Base-by-base conservation (phyloP, 2,888 invertebrate species). In the Tryphoninae sp. region DNA sequence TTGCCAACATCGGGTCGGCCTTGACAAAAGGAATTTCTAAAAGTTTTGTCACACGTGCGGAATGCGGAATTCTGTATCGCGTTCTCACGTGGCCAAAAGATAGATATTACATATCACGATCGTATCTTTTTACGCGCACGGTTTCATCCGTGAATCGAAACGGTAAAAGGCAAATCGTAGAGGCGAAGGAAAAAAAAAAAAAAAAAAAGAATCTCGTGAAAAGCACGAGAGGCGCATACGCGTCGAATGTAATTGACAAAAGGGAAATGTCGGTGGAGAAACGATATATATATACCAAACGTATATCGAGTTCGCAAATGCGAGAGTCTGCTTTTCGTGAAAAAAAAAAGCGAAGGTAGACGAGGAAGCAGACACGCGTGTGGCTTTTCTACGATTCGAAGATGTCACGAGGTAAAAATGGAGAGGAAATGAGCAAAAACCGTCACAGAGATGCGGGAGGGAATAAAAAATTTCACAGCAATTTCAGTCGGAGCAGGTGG, bases 401-500 rank as follows among this genome's bases (percentile, higher is more conserved):
- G 62, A 73, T 40, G 64, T 8, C 40, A 19, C 1, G 33, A 13
- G 61, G 26, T 13, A 26, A 9, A 33, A 55, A 33, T 22, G 69
- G 33, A 42, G 64, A 55, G 55, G 23, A 51, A 16, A 62, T 19
- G 33, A 26, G 16, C 13, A 73, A n/a, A 33, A 42, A 8, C 49
- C 26, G 22, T 51, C 7, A 3, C 55, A 8, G 58, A 45, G 22
- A 59, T 13, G 62, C 51, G 22, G 45, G 49, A 75, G 55, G 42
- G 40, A 59, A 76, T 40, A 65, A 45, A 75, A 65, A 62, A 64
- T 23, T 64, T 73, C 69, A 26, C 53, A 64, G 80, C 75, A 65
- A 76, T 76, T 81, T 80, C 62, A 26, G 75, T 76, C 71, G 61
- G 65, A 78, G 75, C 67, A 53, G 80, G 76, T 68, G 76, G 45